Conservation (phyloP, 2,888 invertebrate species). For the Lymantria monacha region DNA sequence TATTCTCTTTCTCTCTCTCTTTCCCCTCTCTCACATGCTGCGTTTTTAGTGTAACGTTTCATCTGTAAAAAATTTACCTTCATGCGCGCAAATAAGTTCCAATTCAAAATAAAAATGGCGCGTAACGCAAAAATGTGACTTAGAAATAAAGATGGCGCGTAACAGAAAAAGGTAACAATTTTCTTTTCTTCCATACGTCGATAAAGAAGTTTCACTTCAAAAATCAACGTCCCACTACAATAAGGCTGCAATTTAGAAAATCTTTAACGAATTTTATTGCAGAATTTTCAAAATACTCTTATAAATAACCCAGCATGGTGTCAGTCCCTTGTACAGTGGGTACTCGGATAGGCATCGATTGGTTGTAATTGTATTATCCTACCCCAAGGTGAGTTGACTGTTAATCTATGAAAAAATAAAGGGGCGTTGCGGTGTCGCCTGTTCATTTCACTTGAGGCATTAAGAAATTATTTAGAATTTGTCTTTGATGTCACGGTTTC, state of each 20-base stretch:
- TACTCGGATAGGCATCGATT: slow-evolving; percentile 67
- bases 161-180: too few species aligned
- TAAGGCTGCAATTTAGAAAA: slow-evolving; percentile 13
- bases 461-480: slow-evolving; percentile 9
- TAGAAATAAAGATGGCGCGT: too few species aligned
- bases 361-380: slow-evolving; percentile 70
- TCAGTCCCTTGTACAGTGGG: slow-evolving; percentile 33
- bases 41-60: too few species aligned
- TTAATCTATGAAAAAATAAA: slow-evolving; percentile 58
- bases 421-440: slow-evolving; percentile 42
- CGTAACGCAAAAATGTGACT: too few species aligned
- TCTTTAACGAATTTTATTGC: slow-evolving; percentile 18
- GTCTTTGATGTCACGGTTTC: slow-evolving; percentile 11
- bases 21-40: too few species aligned
- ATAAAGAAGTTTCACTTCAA: too few species aligned
- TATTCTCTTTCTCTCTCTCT: too few species aligned
- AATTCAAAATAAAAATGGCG: too few species aligned
- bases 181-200: too few species aligned
- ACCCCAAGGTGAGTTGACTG: slow-evolving; percentile 58
- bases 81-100: too few species aligned
- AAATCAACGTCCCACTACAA: too few species aligned
- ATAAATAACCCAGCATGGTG: slow-evolving; percentile 65
- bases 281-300: slow-evolving; percentile 30
- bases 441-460: slow-evolving; percentile 40
- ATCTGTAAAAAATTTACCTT: too few species aligned